Base-by-base conservation (phyloP, 2,888 invertebrate species). In the Formica aserva region DNA sequence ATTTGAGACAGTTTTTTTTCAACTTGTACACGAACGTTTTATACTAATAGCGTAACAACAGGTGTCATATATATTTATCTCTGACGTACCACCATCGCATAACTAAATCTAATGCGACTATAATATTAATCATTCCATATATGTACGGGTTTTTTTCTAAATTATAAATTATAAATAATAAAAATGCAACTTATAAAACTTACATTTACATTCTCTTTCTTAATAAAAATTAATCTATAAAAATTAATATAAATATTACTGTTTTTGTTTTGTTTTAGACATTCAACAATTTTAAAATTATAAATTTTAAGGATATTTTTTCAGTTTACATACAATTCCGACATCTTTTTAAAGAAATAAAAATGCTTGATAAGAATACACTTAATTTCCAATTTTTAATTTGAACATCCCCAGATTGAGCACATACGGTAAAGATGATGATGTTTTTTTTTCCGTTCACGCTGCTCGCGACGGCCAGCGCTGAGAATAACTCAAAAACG, bases 401-500 rank as follows among this genome's bases (percentile, higher is more conserved):
- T 65, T 38, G 32, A 15, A 63, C 8, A 15, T 1, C 4, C 32
- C 15, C 32, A 32, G 6, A 35, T 65, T 38, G 8, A 66, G 11
- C 45, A 66, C 26, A 38, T 66, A 26, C 41, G 8, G 8, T 35
- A 18, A 48, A 26, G 11, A 66, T 15, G 29, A 35, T 35, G 32
- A 78, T 41, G 8, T 13, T 26, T 22, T 22, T 57, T 71, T 60
- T 71, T 41, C 9, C 66, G 41, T 5, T n/a, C 38, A n/a, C 3
- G 13, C 38, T 1, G 29, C 15, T 48, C 62, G 18, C 48, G 11
- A n/a, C 38, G 32, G 5, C 35, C 35, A 26, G 45, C 22, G 57
- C 78, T 60, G 78, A 78, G 45, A 78, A 78, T 80, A 67, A 72
- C 71, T 65, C 65, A 81, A 81, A 80, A 71, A 81, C 22, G 29